Conservation (phyloP, 1,140 invertebrate genomes). For the Asbolus verrucosus region DNA sequence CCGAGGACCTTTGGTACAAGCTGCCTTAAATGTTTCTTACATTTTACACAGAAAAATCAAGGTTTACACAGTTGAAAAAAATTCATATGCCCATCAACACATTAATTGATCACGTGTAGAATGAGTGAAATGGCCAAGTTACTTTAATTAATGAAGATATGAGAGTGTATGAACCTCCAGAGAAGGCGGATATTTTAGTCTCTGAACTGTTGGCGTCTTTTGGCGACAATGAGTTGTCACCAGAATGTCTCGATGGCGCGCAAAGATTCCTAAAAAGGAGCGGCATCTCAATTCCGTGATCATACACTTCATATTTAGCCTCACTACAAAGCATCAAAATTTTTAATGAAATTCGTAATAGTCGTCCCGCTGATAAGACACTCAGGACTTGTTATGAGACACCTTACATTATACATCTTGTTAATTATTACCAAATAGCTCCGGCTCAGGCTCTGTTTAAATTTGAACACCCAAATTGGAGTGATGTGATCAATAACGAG, state of each 20-base stretch:
- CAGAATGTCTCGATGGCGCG: slow-evolving; percentile 97
- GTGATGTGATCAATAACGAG: slow-evolving; percentile 77
- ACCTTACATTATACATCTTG: slow-evolving; percentile 92
- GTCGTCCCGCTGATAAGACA: slow-evolving; percentile 59
- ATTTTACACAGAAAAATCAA: slow-evolving; percentile 68
- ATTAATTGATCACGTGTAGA: slow-evolving; percentile 81
- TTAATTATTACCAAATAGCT: slow-evolving; percentile 89
- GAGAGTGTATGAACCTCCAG: slow-evolving; percentile 84
- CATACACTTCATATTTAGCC: slow-evolving; percentile 91
- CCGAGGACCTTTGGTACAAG: slow-evolving; percentile 91
- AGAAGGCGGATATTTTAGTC: slow-evolving; percentile 94
- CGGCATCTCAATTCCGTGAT: slow-evolving; percentile 92
- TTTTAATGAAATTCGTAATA: slow-evolving; percentile 75
- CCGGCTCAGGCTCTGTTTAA: slow-evolving; percentile 84
- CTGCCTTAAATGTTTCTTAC: slow-evolving; percentile 83
- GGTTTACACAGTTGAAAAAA: slow-evolving; percentile 98
- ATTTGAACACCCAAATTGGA: slow-evolving; percentile 89
- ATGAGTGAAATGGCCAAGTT: slow-evolving; percentile 83
- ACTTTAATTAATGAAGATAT: slow-evolving; percentile 89
- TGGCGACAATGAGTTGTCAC: slow-evolving; percentile 98
- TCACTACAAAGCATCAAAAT: slow-evolving; percentile 87
- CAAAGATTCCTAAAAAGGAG: slow-evolving; percentile 87
- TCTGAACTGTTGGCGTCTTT: slow-evolving; percentile 98
- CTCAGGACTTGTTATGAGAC: slow-evolving; percentile 73
- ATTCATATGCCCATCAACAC: slow-evolving; percentile 96